Base-by-base conservation (phyloP, 2,113 vertebrate species). In the Sebastes schlegelii region DNA sequence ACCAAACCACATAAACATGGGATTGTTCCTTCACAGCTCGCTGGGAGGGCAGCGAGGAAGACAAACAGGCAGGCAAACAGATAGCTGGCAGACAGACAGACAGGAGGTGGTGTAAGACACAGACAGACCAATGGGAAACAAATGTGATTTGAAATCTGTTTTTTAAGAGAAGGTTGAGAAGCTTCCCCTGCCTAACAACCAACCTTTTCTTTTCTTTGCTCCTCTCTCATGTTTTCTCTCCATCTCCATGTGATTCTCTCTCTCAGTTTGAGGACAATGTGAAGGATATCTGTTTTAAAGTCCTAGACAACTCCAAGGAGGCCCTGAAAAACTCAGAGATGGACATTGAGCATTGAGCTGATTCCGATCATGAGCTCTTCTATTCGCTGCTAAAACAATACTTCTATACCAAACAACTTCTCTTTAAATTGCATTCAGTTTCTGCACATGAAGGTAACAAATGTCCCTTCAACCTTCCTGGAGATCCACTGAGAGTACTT, bases 231-330 rank as follows among this genome's bases (percentile, higher is more conserved):
- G n/a, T 42, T 65, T 48, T 21, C 8, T 77, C 34, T 43, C 4
- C 9, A 5, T 70, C 49, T 45, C 6, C 12, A 8, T 66, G 16
- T 70, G 6, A 0, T 19, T 65, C 6, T 74, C 42, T 67, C 45
- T 62, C 83, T 63, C 89, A 98, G 97, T 98, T 98, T 91, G 97
- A 97, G 84, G 95, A 97, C 66, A 86, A 93, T 16, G 91, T 97
- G 12, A 86, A 97, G 92, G 95, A 97, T 87, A 96, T 97, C 89
- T 97, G 96, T 80, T 94, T 98, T 90, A 91, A 96, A 83, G 88
- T 98, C 17, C 91, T 98, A 82, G 95, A 97, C 87, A 95, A 96
- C 86, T 97, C 95, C 63, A 93, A 95, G 1, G 83, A 95, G 8
- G 96, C 95, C 52, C 86, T 94, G 83, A 89, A 62, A 0, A 93